Evolutionary conservation across 2,888 invertebrate species (phyloP).

Genomic region (Callyntrura guangdongensis): DNA sequence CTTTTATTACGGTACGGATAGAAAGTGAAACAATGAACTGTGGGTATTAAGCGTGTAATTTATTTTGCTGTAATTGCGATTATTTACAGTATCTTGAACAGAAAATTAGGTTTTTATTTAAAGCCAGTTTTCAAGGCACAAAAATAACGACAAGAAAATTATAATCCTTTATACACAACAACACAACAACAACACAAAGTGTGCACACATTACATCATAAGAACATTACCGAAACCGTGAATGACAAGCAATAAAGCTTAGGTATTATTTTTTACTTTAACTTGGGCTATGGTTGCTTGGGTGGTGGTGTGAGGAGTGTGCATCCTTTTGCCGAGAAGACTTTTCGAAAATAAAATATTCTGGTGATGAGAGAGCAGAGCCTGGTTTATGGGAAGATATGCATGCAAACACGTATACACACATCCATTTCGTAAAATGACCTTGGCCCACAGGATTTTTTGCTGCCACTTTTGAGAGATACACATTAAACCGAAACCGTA

Average conservation of each 20-base stretch:
- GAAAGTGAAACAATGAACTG: background rate
- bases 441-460: constrained; percentile 66
- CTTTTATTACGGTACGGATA: background rate
- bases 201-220: too few species aligned
- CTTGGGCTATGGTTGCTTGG: too few species aligned
- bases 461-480: constrained; percentile 12
- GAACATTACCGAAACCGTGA: too few species aligned
- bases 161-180: too few species aligned
- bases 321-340: constrained; percentile 27
- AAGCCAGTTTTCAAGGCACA: background rate
- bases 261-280: too few species aligned
- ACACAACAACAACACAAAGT: too few species aligned
- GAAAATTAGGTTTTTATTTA: constrained; percentile 50
- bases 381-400: background rate
- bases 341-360: too few species aligned
- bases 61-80: constrained; percentile 46
- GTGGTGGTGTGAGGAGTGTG: too few species aligned
- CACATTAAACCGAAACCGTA: constrained; percentile 55
- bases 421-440: constrained; percentile 2
- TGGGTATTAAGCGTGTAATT: constrained; percentile 20
- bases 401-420: background rate
- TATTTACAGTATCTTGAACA: constrained; percentile 27
- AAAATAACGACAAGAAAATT: background rate
- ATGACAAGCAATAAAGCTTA: too few species aligned
- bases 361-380: too few species aligned